Percentiles rank a stretch among this genome's conserved stretches.
phyloP scores from a whole-genome alignment of 2,113 vertebrate genomes.

The Lasiurus cinereus region DNA sequence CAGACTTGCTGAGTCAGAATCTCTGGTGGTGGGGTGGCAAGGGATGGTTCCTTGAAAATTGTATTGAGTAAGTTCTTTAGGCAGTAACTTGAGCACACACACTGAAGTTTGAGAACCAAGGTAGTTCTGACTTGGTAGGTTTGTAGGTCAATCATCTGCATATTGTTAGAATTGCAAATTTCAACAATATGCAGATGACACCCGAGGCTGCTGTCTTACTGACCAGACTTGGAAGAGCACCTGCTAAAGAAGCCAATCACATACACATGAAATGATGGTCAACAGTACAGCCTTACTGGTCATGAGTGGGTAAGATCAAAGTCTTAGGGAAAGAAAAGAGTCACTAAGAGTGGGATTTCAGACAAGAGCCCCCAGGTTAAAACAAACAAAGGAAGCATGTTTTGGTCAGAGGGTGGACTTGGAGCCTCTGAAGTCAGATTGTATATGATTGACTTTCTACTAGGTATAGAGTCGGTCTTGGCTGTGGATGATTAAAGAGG shows the following conservation, averaged over 20 bases:
- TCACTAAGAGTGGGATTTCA: neutral
- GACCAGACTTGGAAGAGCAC: neutral
- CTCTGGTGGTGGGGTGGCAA: neutral
- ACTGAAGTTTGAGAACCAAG: neutral
- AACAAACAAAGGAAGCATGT: neutral
- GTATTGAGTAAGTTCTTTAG: neutral
- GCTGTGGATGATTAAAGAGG: neutral
- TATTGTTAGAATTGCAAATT: neutral
- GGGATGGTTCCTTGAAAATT: neutral
- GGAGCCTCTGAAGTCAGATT: neutral
- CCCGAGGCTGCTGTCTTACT: neutral
- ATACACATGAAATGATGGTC: neutral
- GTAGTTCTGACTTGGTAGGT: neutral
- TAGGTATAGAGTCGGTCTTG: neutral
- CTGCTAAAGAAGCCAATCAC: neutral
- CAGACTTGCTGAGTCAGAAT: neutral
- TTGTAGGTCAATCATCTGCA: neutral
- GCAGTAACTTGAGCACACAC: neutral
- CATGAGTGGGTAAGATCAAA: neutral
- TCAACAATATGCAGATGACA: neutral
- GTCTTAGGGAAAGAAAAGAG: conserved; percentile 1
- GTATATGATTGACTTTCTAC: neutral
- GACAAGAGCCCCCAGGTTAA: neutral
- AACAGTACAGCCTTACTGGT: neutral
- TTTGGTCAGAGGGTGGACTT: neutral